These are phyloP conservation scores for Haemorhous mexicanus DNA, from an alignment of 2,113 vertebrate species.

Conservation along the genomic window DNA sequence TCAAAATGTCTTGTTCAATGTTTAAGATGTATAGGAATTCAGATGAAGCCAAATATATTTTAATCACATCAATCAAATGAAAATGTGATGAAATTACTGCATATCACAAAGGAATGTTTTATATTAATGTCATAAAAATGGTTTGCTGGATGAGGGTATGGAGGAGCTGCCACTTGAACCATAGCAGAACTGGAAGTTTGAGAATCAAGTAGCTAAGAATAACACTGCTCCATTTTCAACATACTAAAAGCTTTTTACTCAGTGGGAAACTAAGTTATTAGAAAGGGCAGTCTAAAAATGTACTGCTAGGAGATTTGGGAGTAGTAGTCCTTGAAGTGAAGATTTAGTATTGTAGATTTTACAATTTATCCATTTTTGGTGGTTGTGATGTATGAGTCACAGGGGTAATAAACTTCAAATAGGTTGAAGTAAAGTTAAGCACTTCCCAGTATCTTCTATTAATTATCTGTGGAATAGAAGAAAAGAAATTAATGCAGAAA, in stretches of 20 bases:
- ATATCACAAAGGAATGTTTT: slow-evolving; percentile 49
- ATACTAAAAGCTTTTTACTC: slow-evolving; percentile 70
- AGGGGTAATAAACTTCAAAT: slow-evolving; percentile 76
- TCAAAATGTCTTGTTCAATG: not conserved
- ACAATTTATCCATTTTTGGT: slow-evolving; percentile 73
- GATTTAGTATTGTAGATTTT: slow-evolving; percentile 72
- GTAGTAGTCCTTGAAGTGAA: slow-evolving; percentile 66
- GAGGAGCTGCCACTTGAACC: slow-evolving; percentile 43
- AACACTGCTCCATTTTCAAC: slow-evolving; percentile 63
- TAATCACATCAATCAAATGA: slow-evolving; percentile 45
- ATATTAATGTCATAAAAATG: slow-evolving; percentile 31
- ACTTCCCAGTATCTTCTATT: slow-evolving; percentile 68
- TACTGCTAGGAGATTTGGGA: slow-evolving; percentile 70
- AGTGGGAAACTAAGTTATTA: slow-evolving; percentile 70
- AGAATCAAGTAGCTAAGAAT: slow-evolving; percentile 65
- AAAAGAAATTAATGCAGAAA: slow-evolving; percentile 72
- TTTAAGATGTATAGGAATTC: slow-evolving; percentile 21
- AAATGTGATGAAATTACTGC: slow-evolving; percentile 46
- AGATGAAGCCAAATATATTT: slow-evolving; percentile 39
- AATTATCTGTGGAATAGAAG: slow-evolving; percentile 70
- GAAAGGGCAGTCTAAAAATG: slow-evolving; percentile 71
- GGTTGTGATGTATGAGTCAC: slow-evolving; percentile 66
- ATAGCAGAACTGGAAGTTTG: slow-evolving; percentile 53
- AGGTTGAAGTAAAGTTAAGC: slow-evolving; percentile 71
- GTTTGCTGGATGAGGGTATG: not conserved